phyloP scores from a whole-genome alignment of 2,888 invertebrate genomes.

The Hedychridium roseum region DNA sequence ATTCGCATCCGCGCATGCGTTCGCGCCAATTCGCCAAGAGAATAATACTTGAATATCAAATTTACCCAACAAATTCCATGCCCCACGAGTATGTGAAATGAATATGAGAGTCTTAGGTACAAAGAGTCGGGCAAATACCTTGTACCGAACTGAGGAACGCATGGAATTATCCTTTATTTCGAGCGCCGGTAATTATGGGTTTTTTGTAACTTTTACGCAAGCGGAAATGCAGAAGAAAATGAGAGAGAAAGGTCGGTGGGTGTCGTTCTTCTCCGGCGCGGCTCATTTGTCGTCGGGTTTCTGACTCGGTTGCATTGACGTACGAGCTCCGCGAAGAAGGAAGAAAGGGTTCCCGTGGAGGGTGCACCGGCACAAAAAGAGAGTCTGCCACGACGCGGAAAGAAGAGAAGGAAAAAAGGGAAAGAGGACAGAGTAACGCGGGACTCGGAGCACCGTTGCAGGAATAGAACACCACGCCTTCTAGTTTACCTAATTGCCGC shows the following conservation, averaged over 20 bases:
- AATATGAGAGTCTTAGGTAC: no score
- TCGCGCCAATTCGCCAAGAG: background rate
- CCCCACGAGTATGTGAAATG: no score
- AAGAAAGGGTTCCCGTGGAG: constrained; percentile 35
- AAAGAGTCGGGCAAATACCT: no score
- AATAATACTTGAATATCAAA: no score
- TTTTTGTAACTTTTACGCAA: constrained; percentile 11
- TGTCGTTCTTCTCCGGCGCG: constrained; percentile 20
- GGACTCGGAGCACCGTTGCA: constrained; percentile 32
- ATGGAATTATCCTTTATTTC: no score
- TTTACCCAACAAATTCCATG: no score
- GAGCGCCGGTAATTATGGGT: no score
- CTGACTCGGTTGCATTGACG: constrained; percentile 49
- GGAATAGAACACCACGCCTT: constrained; percentile 61
- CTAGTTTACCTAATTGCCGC: constrained; percentile 61
- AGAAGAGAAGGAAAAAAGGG: background rate
- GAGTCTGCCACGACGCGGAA: background rate
- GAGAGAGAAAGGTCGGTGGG: constrained; percentile 25
- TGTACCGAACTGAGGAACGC: no score
- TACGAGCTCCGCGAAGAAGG: constrained; percentile 43
- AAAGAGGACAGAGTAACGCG: constrained; percentile 12
- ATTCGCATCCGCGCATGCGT: background rate
- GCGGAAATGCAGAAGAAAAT: constrained; percentile 24
- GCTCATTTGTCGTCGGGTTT: constrained; percentile 52
- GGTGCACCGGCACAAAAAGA: constrained; percentile 24